Percentiles rank a stretch among this genome's conserved stretches.
Conservation (phyloP, 2,797 vertebrate genomes). For the Malurus leucopterus region DNA sequence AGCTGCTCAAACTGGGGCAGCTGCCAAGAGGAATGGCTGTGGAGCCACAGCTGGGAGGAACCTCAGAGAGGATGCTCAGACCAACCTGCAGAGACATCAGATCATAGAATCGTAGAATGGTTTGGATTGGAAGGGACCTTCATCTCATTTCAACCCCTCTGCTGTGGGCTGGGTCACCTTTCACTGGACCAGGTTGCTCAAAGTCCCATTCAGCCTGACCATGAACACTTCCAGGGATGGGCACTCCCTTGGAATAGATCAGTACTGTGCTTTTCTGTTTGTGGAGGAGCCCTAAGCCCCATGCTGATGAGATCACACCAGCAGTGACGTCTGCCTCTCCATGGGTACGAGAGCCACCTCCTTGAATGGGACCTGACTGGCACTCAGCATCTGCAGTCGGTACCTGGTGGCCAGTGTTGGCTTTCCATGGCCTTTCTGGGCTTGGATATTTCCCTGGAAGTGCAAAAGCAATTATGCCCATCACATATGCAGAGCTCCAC, state of each 20-base stretch:
- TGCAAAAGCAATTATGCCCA: not conserved
- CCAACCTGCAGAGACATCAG: not conserved
- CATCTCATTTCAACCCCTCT: not conserved
- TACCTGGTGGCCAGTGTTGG: not conserved
- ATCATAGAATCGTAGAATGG: accelerated
- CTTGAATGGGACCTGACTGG: not conserved
- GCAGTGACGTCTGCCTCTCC: not conserved
- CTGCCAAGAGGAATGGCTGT: not conserved
- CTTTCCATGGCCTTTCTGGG: not conserved
- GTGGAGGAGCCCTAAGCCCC: not conserved
- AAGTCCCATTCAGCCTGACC: not conserved
- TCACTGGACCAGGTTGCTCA: not conserved
- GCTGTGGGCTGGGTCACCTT: not conserved
- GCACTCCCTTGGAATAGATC: not conserved
- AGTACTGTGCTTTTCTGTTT: accelerated
- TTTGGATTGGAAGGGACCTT: not conserved
- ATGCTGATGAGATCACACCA: not conserved
- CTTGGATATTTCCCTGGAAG: not conserved
- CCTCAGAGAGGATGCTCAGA: not conserved
- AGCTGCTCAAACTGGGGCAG: not conserved
- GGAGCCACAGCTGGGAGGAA: not conserved
- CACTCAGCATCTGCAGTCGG: not conserved
- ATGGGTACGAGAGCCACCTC: not conserved
- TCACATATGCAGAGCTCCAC: not conserved
- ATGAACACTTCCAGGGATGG: not conserved